These are phyloP conservation scores for Pachyseris speciosa DNA, from an alignment of 64 coral and sea anemone species.

Conservation along the genomic window DNA sequence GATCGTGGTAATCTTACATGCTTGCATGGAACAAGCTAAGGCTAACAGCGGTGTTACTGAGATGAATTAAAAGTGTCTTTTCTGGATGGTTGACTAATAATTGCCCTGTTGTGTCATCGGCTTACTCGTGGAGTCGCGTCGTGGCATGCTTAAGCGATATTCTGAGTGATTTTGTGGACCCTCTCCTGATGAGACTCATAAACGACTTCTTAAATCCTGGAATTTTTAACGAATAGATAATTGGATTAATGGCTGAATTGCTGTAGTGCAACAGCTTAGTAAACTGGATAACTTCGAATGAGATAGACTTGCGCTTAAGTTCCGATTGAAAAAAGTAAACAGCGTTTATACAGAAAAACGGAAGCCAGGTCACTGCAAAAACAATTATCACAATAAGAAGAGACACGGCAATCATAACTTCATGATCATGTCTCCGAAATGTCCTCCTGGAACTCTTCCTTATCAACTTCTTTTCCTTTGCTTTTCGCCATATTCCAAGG, in stretches of 20 bases:
- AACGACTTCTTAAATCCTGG: constrained; percentile 83
- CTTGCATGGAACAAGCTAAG: no score
- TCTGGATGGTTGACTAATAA: no score
- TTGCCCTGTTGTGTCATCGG: constrained; percentile 20
- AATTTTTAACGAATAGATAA: constrained; percentile 90
- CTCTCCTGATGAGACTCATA: constrained; percentile 57
- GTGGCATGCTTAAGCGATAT: constrained; percentile 53
- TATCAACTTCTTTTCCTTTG: constrained; percentile 31
- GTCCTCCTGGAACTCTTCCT: constrained; percentile 2
- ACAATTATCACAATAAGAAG: constrained; percentile 83
- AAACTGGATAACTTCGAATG: constrained; percentile 47
- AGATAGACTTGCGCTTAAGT: constrained; percentile 8
- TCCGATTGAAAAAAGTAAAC: constrained; percentile 65
- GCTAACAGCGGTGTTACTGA: no score
- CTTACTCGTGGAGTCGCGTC: constrained; percentile 52
- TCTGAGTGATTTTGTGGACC: constrained; percentile 5
- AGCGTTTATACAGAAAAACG: constrained; percentile 75
- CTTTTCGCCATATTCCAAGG: constrained; percentile 70
- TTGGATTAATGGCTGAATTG: constrained; percentile 90
- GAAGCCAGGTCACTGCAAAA: constrained; percentile 78
- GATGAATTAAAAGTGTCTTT: no score
- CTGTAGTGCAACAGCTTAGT: constrained; percentile 83
- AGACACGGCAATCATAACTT: constrained; percentile 74
- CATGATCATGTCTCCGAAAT: constrained; percentile 63
- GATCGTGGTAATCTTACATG: no score